These are phyloP conservation scores for Leptobrachium ailaonicum DNA, from an alignment of 2,113 vertebrate species.

Conservation along the genomic window DNA sequence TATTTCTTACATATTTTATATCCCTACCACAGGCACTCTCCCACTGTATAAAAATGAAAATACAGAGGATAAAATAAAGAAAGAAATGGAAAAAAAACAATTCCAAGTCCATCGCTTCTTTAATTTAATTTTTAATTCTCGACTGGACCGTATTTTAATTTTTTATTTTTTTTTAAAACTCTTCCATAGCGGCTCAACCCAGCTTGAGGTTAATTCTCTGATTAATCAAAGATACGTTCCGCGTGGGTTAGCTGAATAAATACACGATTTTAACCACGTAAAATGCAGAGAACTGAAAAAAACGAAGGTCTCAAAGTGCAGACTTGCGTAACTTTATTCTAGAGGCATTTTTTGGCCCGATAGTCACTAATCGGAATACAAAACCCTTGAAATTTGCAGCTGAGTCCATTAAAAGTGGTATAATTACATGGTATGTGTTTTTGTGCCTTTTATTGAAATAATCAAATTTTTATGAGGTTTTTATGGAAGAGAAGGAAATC, in stretches of 20 bases:
- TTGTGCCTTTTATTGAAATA: neutral
- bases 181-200: too few species aligned
- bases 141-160: too few species aligned
- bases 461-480: neutral
- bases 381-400: neutral
- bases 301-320: too few species aligned
- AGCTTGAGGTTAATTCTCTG: too few species aligned
- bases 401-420: neutral
- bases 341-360: neutral
- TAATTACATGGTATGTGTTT: neutral
- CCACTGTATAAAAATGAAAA: conserved; percentile 57
- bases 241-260: too few species aligned
- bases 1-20: conserved; percentile 60
- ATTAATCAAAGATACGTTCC: too few species aligned
- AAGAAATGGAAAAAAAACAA: neutral
- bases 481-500: neutral
- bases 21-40: conserved; percentile 64
- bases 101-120: too few species aligned
- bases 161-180: too few species aligned
- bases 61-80: neutral
- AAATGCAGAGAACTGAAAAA: too few species aligned
- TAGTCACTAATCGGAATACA: neutral
- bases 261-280: too few species aligned
- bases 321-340: neutral
- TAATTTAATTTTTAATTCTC: too few species aligned